These are phyloP conservation scores for Luperina nickerlii DNA, from an alignment of 2,888 invertebrate species.

Conservation along the genomic window DNA sequence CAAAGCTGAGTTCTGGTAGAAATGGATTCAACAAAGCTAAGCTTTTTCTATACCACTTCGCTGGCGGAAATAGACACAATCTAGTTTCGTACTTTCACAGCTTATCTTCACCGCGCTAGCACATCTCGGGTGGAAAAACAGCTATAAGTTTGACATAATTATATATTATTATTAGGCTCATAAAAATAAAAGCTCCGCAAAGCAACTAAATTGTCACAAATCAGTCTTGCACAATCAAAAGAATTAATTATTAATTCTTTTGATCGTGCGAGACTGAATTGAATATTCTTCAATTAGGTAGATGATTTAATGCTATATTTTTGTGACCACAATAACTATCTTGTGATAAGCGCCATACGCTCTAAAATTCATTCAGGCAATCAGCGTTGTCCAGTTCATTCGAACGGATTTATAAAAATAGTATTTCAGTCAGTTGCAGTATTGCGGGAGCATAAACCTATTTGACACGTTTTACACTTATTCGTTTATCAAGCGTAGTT, in stretches of 20 bases:
- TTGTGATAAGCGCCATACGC: conserved; percentile 2
- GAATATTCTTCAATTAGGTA: too few species aligned
- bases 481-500: background rate
- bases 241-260: too few species aligned
- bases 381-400: background rate
- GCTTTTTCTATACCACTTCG: background rate
- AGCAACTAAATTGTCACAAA: background rate
- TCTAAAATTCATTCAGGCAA: conserved; percentile 2
- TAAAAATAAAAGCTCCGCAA: background rate
- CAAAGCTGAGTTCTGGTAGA: background rate
- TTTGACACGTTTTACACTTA: background rate
- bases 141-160: background rate
- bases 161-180: background rate
- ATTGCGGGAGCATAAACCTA: background rate
- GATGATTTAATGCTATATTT: background rate
- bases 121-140: background rate
- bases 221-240: background rate
- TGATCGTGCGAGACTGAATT: too few species aligned
- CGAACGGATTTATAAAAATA: conserved; percentile 1
- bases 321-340: background rate
- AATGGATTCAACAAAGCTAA: background rate
- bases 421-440: background rate
- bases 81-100: background rate
- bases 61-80: background rate
- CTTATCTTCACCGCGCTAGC: background rate